Percentiles rank a stretch among this genome's conserved stretches.
Conservation (phyloP, 2,797 vertebrate species). For the Momotus momota region DNA sequence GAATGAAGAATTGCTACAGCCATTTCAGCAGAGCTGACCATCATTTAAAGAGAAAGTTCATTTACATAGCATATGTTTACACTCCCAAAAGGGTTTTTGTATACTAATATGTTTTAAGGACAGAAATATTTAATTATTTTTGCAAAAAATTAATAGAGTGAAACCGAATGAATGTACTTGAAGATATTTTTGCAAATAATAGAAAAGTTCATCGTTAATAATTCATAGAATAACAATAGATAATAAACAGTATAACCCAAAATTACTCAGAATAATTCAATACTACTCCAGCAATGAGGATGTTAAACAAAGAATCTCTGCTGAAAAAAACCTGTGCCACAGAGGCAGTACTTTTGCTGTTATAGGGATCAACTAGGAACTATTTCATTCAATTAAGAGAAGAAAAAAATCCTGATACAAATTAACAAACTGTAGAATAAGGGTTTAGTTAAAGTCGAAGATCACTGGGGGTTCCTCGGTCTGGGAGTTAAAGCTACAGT, state of each 20-base stretch:
- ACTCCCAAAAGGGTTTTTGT: neutral
- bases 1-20: neutral
- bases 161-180: neutral
- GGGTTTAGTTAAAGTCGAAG: neutral
- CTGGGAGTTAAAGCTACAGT: neutral
- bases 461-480: neutral
- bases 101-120: neutral
- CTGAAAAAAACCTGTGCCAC: neutral
- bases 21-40: neutral
- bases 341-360: neutral
- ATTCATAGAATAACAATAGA: neutral
- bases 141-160: neutral
- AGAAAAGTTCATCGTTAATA: neutral
- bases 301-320: neutral
- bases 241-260: neutral
- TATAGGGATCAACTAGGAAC: neutral
- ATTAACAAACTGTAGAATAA: neutral
- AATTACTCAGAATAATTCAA: neutral
- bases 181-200: neutral
- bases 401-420: neutral
- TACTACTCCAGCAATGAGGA: neutral
- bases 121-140: neutral
- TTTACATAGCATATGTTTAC: neutral
- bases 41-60: neutral
- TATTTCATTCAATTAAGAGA: neutral